Evolutionary conservation across 1,140 invertebrate species (phyloP), one percentile per base, ranked within the genome.

Genomic region (Mizuhopecten yessoensis): DNA sequence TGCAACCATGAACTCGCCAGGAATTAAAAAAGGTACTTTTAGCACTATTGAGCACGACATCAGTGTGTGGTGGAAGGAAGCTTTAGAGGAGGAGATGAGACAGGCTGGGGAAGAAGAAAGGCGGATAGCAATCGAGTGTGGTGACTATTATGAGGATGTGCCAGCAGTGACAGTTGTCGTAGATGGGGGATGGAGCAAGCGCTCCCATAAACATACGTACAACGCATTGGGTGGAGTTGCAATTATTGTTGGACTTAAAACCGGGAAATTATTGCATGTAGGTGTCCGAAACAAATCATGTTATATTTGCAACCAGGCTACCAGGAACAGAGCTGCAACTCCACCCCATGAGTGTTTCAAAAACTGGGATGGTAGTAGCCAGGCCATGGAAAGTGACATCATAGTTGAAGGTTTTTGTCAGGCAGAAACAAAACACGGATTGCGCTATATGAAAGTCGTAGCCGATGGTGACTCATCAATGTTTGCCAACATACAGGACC

Each of bases 211-310:
- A 34, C 88, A 91, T 75, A 34, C 91, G 5, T 92, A 92, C 49
- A 90, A 92, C 89, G 89, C 87, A 34, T 13, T 88, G 33, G 87
- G 91, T 36, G 95, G 94, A 13, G 90, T 91, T 34, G 95, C 91
- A n/a, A 93, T 93, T 0, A 95, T 97, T 34, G 92, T 97, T 57
- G 96, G 96, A 0, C 87, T 88, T 57, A 89, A 94, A 33, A 96
- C 95, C 0, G 92, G 94, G 86, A 94, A 96, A 94, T 92, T 97
- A 23, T 90, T 97, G 9, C 96, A 94, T 91, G 88, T 96, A 23
- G 95, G 93, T 1, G 91, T 96, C 0, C 92, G 95, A 89, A 96
- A 96, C 87, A 97, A 96, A 93, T 96, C 94, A 92, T 97, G 96
- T 86, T 90, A 90, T 1, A 92, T 95, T 34, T 96, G 96, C 90